Evolutionary conservation across 2,113 vertebrate species (phyloP), one percentile per base, ranked within the genome.

Genomic region (Prionailurus viverrinus): DNA sequence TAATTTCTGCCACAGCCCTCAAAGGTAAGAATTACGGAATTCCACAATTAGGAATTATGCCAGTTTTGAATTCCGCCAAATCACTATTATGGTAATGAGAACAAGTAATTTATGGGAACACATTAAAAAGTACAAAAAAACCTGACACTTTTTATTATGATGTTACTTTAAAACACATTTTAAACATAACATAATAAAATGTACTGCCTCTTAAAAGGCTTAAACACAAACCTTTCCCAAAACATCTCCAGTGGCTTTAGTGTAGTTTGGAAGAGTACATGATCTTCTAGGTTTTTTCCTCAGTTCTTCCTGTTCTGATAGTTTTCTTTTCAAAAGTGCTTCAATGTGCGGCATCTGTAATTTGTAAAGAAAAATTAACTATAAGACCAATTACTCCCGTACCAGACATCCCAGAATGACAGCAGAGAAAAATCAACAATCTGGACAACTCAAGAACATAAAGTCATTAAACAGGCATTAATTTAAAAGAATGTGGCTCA

Each of bases 151-250:
- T 29, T 80, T 41, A 76, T 53, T 84, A 41, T 41, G 63, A 87
- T 76, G 16, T 66, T 27, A 86, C 58, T 89, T 96, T 58, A 83
- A 16, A 83, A 96, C 18, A 41, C 55, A 78, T 63, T 91, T 79
- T 69, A 92, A 36, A 78, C 45, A 85, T 8, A 93, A 85, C 29
- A 53, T 41, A 97, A 86, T 66, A 95, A 58, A 87, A 89, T 63
- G 3, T 15, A 97, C 1, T 82, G 8, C 19, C 51, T 36, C 82
- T 74, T 91, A 95, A 55, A 96, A 79, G 31, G 45, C 7, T 55
- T 66, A 63, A 7, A 96, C 19, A 94, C 98, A 98, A 91, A 99
- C 99, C 99, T 99, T 99, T 98, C 99, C 99, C 96, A 99, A 98
- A 98, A 99, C 98, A 96, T 99, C 99, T 51, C 96, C 98, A 96